Conservation (phyloP, 30 jellyfish, hydroid and myxozoan genomes). For the Turritopsis rubra region DNA sequence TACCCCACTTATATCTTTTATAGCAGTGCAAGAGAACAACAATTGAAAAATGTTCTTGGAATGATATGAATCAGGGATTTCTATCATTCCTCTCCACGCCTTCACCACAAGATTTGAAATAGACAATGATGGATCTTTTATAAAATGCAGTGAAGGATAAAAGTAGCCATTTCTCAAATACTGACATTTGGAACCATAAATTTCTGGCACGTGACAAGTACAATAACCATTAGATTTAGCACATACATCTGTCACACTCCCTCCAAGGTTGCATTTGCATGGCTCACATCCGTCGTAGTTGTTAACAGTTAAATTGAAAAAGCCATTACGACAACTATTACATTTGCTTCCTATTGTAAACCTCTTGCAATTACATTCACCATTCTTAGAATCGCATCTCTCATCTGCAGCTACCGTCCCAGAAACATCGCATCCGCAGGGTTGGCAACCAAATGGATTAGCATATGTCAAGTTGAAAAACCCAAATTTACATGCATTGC, state of each 20-base stretch:
- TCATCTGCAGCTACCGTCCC: conserved; percentile 71
- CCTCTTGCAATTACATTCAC: conserved; percentile 74
- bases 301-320: conserved; percentile 39
- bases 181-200: conserved; percentile 63
- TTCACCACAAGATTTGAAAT: background rate
- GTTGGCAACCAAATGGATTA: conserved; percentile 66
- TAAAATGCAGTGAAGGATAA: conserved; percentile 59
- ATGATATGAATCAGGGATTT: conserved; percentile 37
- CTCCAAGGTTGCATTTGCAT: conserved; percentile 83
- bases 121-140: background rate
- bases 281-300: conserved; percentile 60
- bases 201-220: conserved; percentile 40
- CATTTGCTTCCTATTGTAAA: conserved; percentile 62
- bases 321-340: conserved; percentile 43
- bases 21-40: conserved; percentile 38
- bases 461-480: conserved; percentile 55
- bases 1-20: conserved; percentile 16
- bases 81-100: conserved; percentile 33
- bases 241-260: conserved; percentile 47
- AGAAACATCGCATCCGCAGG: conserved; percentile 47
- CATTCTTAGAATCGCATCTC: conserved; percentile 42
- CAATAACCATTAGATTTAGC: conserved; percentile 58
- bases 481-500: conserved; percentile 66
- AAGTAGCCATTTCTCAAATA: conserved; percentile 36
- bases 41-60: conserved; percentile 38